Base-by-base conservation (phyloP, 2,888 invertebrate genomes). In the Apotomis capreana region DNA sequence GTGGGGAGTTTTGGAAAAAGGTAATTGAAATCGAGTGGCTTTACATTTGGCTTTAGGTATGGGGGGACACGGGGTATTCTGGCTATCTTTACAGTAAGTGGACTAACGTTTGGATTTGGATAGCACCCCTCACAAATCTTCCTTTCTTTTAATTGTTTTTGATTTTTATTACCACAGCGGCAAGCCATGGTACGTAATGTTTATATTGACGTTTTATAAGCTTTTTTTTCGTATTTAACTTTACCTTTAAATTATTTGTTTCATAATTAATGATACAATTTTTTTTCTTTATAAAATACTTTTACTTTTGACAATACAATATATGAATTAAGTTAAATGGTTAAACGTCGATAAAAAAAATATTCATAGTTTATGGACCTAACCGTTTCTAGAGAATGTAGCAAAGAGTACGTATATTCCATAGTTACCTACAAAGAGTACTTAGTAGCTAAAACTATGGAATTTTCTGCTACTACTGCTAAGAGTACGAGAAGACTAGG, bases 61-160 rank as follows among this genome's bases (percentile, higher is more conserved):
- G 65, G 55, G 26, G 65, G 65, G 9, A 57, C 55, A 6, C 46
- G 44, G 15, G 55, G 44, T 55, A 57, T 65, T 12, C 44, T 65
- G n/a, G 55, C 36, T 44, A 65, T n/a, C 55, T 65, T 46, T n/a
- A 65, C 36, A 26, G 55, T 65, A n/a, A 65, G 55, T n/a, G 65
- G 65, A 36, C 65, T 65, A 13, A 57, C 55, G 13, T 12, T 65
- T 36, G 8, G 1, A 10, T 65, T 65, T n/a, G 65, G 65, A 36
- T 65, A 65, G 55, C 65, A 65, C 12, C 65, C 65, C 12, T 57
- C n/a, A 57, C 65, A 65, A 46, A 46, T 55, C 0, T 64, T 55
- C 0, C 55, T 55, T 46, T 15, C 15, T 4, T 5, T 5, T 51
- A 0, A 5, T 4, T 15, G 8, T 6, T 8, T 6, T 44, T 49